These are phyloP conservation scores for Temnothorax longispinosus DNA, from an alignment of 1,140 invertebrate genomes.

Conservation along the genomic window DNA sequence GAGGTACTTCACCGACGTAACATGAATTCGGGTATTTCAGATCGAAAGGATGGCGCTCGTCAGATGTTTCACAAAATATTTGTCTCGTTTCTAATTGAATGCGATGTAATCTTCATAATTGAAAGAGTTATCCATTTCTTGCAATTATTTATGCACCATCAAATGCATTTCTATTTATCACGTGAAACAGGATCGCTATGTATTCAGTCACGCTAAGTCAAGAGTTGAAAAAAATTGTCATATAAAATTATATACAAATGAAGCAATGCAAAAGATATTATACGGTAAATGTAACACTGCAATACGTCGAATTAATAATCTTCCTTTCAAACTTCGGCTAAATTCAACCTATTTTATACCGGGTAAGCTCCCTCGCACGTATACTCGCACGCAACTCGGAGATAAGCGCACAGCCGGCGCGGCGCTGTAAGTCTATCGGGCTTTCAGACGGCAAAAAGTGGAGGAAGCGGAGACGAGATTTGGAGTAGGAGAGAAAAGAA, in stretches of 20 bases:
- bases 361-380: constrained; percentile 30
- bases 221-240: background rate
- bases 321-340: constrained; percentile 1
- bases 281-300: background rate
- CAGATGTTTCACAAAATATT: background rate
- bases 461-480: constrained; percentile 54
- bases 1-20: background rate
- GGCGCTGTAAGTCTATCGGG: constrained; percentile 44
- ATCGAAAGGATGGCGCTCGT: background rate
- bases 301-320: constrained; percentile 12
- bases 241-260: background rate
- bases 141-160: background rate
- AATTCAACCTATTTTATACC: constrained; percentile 51
- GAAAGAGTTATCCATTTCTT: background rate
- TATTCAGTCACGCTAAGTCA: background rate
- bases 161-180: background rate
- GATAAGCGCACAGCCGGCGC: constrained; percentile 42
- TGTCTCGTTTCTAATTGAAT: background rate
- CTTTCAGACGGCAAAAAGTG: constrained; percentile 58
- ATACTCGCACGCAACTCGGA: constrained; percentile 48
- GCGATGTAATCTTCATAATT: background rate
- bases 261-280: background rate
- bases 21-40: background rate
- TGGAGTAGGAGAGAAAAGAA: constrained; percentile 57
- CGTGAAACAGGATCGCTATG: background rate